These are phyloP conservation scores for Paramuricea clavata DNA, from an alignment of 92 coral and sea anemone genomes.

Conservation along the genomic window DNA sequence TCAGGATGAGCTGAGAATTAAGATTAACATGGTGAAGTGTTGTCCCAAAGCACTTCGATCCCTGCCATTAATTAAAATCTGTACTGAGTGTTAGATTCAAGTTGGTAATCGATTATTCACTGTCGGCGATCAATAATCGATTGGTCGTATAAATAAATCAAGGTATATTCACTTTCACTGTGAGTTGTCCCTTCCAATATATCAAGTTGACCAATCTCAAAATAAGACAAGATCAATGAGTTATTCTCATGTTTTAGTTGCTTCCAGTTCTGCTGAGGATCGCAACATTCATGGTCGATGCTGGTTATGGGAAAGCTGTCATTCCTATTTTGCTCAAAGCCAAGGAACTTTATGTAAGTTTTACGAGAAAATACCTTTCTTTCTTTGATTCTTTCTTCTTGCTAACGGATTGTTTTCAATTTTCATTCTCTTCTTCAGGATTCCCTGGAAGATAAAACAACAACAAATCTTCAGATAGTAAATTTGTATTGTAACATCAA, in stretches of 20 bases:
- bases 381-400: background rate
- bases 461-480: constrained; percentile 57
- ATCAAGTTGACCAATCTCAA: too few species aligned
- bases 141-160: too few species aligned
- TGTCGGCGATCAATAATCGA: background rate
- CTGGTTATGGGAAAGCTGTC: constrained; percentile 76
- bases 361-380: background rate
- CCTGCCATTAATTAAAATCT: too few species aligned
- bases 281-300: constrained; percentile 70
- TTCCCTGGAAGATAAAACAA: constrained; percentile 65
- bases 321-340: constrained; percentile 74
- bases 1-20: too few species aligned
- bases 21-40: too few species aligned
- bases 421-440: constrained; percentile 6
- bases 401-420: background rate
- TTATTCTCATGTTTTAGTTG: constrained; percentile 60
- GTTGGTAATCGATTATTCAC: background rate
- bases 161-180: too few species aligned
- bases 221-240: too few species aligned
- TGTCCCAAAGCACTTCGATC: too few species aligned
- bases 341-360: constrained; percentile 66
- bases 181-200: too few species aligned
- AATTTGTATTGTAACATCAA: constrained; percentile 65
- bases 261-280: constrained; percentile 70
- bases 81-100: too few species aligned